These are phyloP conservation scores for Cataglyphis albicans DNA, from an alignment of 2,888 invertebrate genomes.

Conservation along the genomic window DNA sequence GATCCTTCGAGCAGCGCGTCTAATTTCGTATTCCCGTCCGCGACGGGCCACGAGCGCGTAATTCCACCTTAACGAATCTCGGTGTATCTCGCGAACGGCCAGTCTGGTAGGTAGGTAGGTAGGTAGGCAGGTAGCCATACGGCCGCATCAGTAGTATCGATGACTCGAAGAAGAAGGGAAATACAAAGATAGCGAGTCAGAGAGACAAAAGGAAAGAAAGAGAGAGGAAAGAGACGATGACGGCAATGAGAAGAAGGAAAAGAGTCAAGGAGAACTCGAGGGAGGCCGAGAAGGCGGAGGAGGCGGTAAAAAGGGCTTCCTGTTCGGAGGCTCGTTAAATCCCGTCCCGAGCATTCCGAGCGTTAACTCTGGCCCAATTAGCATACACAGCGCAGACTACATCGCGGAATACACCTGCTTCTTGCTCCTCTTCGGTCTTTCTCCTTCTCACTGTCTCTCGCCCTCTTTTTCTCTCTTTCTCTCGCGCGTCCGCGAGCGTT, in stretches of 20 bases:
- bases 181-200: conserved; percentile 19
- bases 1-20: conserved; percentile 60
- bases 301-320: conserved; percentile 75
- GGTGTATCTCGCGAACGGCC: conserved; percentile 52
- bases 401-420: conserved; percentile 82
- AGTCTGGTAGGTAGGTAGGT: conserved; percentile 42
- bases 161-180: conserved; percentile 49
- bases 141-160: conserved; percentile 66
- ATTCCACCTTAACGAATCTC: conserved; percentile 80
- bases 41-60: conserved; percentile 75
- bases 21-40: conserved; percentile 78
- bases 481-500: conserved; percentile 14
- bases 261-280: conserved; percentile 50
- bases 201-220: conserved; percentile 52
- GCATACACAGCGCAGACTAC: conserved; percentile 83
- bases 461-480: conserved; percentile 8
- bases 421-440: conserved; percentile 59
- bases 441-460: conserved; percentile 39
- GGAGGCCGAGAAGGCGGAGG: conserved; percentile 54
- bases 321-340: conserved; percentile 84
- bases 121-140: conserved; percentile 40
- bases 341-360: conserved; percentile 78
- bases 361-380: conserved; percentile 85
- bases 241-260: conserved; percentile 49
- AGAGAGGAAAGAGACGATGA: conserved; percentile 46